Evolutionary conservation across 1,140 invertebrate species (phyloP).

Genomic region (Penaeus japonicus): DNA sequence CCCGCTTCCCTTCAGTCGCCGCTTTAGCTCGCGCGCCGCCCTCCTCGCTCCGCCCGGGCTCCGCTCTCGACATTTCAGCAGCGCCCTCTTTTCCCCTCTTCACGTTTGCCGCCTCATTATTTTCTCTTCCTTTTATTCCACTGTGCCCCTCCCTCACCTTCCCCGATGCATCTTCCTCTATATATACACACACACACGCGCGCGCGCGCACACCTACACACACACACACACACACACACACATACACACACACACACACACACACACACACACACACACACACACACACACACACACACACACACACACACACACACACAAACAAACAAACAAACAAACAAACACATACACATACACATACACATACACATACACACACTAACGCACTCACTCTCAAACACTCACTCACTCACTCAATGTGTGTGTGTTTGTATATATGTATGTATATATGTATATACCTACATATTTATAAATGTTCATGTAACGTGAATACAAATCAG

Average conservation of each 20-base stretch:
- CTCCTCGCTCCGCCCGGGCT: background rate
- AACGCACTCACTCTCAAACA: no score
- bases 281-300: background rate
- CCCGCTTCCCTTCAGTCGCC: no score
- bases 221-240: background rate
- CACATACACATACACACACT: background rate
- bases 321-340: background rate
- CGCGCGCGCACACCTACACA: background rate
- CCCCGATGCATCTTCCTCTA: background rate
- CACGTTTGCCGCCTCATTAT: background rate
- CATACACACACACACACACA: background rate
- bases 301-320: background rate
- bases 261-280: background rate
- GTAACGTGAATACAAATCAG: no score
- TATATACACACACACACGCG: background rate
- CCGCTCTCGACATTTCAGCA: background rate
- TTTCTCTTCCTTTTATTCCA: background rate
- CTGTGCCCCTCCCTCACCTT: no score
- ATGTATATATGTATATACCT: background rate
- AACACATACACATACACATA: background rate
- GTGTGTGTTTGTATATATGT: background rate
- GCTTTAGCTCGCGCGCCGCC: background rate
- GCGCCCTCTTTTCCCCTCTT: background rate
- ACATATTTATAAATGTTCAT: background rate
- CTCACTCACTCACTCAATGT: background rate